phyloP scores from a whole-genome alignment of 2,113 vertebrate genomes.

The Xiphophorus maculatus region DNA sequence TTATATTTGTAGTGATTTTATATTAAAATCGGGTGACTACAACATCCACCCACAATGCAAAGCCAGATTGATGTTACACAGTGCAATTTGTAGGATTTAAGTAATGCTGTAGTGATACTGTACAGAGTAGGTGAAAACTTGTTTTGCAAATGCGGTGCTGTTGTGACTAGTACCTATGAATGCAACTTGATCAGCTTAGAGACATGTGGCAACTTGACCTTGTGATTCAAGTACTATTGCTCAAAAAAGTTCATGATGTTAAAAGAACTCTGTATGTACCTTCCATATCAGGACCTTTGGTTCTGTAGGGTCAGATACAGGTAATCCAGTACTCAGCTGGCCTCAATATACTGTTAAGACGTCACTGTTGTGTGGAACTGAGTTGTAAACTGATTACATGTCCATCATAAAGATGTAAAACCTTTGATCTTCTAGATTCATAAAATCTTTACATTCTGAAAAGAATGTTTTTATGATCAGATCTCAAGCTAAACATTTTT shows the following conservation, averaged over 20 bases:
- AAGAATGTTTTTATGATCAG: neutral
- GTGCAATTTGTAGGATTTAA: no score
- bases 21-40: no score
- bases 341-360: neutral
- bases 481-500: neutral
- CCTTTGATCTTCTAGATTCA: neutral
- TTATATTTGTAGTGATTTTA: no score
- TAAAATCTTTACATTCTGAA: neutral
- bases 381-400: neutral
- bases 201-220: neutral
- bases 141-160: neutral
- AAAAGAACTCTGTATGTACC: neutral
- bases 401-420: neutral
- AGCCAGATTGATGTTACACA: no score
- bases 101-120: no score
- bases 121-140: no score
- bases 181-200: neutral
- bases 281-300: neutral
- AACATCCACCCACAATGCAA: no score
- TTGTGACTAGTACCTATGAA: constrained; percentile 6
- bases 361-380: neutral
- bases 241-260: neutral
- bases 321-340: neutral
- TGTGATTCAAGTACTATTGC: neutral
- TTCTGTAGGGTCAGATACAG: neutral